Conservation (phyloP, 1,140 invertebrate genomes). For the Trissolcus basalis region DNA sequence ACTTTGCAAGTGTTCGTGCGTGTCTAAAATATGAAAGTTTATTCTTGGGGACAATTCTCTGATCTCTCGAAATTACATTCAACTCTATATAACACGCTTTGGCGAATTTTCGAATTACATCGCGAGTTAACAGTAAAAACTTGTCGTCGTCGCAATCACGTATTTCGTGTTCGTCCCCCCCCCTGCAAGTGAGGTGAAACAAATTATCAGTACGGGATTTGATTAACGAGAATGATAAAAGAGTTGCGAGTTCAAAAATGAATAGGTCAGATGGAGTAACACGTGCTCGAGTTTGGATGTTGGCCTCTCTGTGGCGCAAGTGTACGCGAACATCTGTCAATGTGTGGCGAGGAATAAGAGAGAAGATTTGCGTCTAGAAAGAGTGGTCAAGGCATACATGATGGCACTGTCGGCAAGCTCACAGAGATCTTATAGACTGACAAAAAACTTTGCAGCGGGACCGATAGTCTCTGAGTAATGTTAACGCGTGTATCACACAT, state of each 20-base stretch:
- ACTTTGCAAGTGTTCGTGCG: conserved; percentile 59
- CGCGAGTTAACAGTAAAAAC: conserved; percentile 21
- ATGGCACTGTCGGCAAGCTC: conserved; percentile 59
- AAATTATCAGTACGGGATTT: background rate
- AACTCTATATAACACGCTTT: conserved; percentile 33
- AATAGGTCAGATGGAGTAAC: conserved; percentile 10
- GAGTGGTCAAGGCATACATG: conserved; percentile 42
- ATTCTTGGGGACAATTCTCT: conserved; percentile 59
- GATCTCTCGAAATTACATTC: conserved; percentile 53
- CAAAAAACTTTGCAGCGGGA: conserved; percentile 59
- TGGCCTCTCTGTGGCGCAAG: too few species aligned
- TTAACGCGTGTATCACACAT: conserved; percentile 63
- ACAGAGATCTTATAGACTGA: conserved; percentile 64
- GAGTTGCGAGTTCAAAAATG: background rate
- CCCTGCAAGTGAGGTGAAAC: too few species aligned
- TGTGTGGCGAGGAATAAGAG: conserved; percentile 1
- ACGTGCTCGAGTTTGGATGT: conserved; percentile 8
- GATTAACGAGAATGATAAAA: conserved; percentile 1
- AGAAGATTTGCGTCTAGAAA: conserved; percentile 42
- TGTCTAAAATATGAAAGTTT: conserved; percentile 60
- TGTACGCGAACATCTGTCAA: background rate
- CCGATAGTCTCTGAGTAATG: conserved; percentile 52
- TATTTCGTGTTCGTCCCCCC: too few species aligned
- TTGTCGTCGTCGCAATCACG: too few species aligned
- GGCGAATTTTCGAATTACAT: conserved; percentile 48